Evolutionary conservation across 2,888 invertebrate genomes (phyloP).

Genomic region (Cataglyphis livida): DNA sequence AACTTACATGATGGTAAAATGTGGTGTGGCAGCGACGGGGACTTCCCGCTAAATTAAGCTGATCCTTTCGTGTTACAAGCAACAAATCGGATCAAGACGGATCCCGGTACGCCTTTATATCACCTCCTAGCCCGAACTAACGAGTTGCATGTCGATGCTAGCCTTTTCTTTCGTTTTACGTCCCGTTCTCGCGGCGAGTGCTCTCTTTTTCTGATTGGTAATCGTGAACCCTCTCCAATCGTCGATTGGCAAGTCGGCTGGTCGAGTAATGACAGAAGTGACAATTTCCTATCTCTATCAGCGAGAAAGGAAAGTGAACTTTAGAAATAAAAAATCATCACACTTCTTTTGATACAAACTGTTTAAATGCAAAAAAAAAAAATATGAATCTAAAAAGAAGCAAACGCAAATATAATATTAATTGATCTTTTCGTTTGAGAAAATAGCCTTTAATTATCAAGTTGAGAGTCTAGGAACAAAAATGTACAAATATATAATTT

Average conservation of each 20-base stretch:
- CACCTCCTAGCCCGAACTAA: constrained; percentile 80
- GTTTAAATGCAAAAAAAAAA: not conserved
- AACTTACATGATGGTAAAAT: constrained; percentile 83
- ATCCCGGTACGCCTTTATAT: constrained; percentile 83
- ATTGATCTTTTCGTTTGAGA: not conserved
- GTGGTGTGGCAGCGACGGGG: constrained; percentile 82
- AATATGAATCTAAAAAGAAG: not conserved
- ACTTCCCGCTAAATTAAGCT: constrained; percentile 66
- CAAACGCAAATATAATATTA: not conserved
- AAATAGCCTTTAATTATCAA: not conserved
- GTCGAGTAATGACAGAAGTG: constrained; percentile 20
- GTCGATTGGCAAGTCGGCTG: constrained; percentile 10
- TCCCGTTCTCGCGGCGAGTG: constrained; percentile 59
- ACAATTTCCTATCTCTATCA: not conserved
- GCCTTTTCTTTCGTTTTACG: constrained; percentile 62
- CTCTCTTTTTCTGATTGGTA: constrained; percentile 51
- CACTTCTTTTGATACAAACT: not conserved
- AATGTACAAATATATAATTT: not conserved
- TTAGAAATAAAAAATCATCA: not conserved
- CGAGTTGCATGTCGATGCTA: constrained; percentile 65
- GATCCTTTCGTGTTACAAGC: constrained; percentile 79
- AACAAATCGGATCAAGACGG: constrained; percentile 78
- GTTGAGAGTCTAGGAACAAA: not conserved
- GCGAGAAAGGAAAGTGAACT: constrained; percentile 12
- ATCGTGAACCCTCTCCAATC: constrained; percentile 17